A percentile compares a stretch with the other conserved stretches of the same genome.
These are phyloP conservation scores for Agyllia agylla DNA, from an alignment of 2,888 invertebrate genomes.

Conservation along the genomic window DNA sequence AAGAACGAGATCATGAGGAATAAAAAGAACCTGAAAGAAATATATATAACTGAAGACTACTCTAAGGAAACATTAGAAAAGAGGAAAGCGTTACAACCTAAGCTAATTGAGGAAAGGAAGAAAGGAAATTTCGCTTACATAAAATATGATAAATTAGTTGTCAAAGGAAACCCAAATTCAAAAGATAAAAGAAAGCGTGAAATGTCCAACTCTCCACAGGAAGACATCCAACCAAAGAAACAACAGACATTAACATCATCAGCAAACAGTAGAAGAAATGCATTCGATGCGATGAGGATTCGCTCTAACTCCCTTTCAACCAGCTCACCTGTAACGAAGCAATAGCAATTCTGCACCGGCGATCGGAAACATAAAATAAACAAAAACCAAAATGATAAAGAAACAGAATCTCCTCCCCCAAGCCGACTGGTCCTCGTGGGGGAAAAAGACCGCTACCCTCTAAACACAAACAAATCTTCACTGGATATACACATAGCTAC, in stretches of 20 bases:
- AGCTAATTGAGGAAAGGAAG: conserved; percentile 27
- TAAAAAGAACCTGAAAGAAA: conserved; percentile 63
- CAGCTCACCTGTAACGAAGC: conserved; percentile 50
- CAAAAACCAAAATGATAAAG: conserved; percentile 19
- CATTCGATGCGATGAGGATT: conserved; percentile 70
- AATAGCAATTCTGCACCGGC: conserved; percentile 74
- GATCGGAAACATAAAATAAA: conserved; percentile 62
- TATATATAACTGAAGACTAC: conserved; percentile 73
- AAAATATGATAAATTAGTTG: conserved; percentile 75
- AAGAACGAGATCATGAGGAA: conserved; percentile 71
- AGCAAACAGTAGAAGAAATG: conserved; percentile 66
- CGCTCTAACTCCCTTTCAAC: conserved; percentile 72
- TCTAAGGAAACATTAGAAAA: conserved; percentile 76
- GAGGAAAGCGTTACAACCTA: conserved; percentile 61
- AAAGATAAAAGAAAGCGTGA: conserved; percentile 56
- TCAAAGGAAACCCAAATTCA: conserved; percentile 60
- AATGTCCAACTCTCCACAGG: conserved; percentile 42
- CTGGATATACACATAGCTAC: background rate
- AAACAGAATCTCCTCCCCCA: conserved; percentile 35
- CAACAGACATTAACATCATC: conserved; percentile 48
- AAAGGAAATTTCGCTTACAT: conserved; percentile 62
- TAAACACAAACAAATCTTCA: background rate
- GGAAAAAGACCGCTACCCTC: conserved; percentile 71
- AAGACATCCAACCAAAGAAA: conserved; percentile 35
- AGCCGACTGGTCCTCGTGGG: conserved; percentile 65